Conservation (phyloP, 2,113 vertebrate genomes). For the Meles meles region DNA sequence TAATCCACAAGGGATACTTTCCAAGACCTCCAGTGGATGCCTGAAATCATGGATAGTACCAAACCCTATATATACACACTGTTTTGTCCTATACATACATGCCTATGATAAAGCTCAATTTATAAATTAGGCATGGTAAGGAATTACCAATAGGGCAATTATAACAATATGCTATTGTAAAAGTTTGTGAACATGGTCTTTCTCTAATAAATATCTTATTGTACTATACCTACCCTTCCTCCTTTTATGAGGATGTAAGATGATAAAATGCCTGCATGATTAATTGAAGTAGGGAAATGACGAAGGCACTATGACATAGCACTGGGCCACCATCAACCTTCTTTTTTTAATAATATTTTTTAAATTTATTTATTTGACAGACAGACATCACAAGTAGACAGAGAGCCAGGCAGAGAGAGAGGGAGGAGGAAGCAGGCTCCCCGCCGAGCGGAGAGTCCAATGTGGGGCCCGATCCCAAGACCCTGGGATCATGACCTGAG, state of each 20-base stretch:
- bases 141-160: not conserved
- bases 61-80: not conserved
- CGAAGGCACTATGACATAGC: not conserved
- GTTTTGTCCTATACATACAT: not conserved
- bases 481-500: too few species aligned
- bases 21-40: not conserved
- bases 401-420: too few species aligned
- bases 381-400: too few species aligned
- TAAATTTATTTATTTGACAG: too few species aligned
- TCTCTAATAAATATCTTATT: not conserved
- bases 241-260: not conserved
- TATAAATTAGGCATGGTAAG: not conserved
- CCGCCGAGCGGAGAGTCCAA: too few species aligned
- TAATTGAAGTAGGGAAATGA: not conserved
- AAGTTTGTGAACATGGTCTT: not conserved
- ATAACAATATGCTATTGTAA: not conserved
- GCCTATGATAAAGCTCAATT: not conserved
- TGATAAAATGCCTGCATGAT: not conserved
- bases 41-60: not conserved
- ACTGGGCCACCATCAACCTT: not conserved
- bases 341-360: too few species aligned
- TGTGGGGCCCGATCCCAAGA: accelerated
- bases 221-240: not conserved
- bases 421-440: too few species aligned
- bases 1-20: not conserved